Evolutionary conservation across 1,140 invertebrate species (phyloP).

Genomic region (Danaus melanippus): DNA sequence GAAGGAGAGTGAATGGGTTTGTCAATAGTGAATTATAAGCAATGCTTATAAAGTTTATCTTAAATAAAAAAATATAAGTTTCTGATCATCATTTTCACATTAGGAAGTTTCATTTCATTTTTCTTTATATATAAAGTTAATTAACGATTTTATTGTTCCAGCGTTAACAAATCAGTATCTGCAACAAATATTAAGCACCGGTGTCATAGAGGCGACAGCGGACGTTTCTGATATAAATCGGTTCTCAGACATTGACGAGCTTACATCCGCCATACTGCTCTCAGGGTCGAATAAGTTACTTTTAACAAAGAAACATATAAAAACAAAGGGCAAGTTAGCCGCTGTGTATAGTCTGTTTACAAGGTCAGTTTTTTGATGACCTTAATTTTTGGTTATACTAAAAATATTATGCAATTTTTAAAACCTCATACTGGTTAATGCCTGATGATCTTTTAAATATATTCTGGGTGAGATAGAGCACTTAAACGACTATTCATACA

Average conservation of each 20-base stretch:
- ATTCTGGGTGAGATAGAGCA: too few relatives aligned
- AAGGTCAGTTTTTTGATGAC: slow-evolving; percentile 45
- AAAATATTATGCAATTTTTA: too few relatives aligned
- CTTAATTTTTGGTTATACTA: slow-evolving; percentile 1
- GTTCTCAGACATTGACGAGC: slow-evolving; percentile 66
- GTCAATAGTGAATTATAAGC: too few relatives aligned
- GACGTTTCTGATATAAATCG: slow-evolving; percentile 44
- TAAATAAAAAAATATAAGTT: too few relatives aligned
- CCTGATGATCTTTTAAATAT: too few relatives aligned
- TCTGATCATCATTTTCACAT: too few relatives aligned
- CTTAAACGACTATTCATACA: too few relatives aligned
- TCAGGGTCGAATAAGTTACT: slow-evolving; percentile 70
- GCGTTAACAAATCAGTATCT: slow-evolving; percentile 60
- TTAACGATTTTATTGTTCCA: slow-evolving; percentile 32
- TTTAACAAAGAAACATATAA: slow-evolving; percentile 49
- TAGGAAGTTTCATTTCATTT: too few relatives aligned
- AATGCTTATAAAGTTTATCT: too few relatives aligned
- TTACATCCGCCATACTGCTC: slow-evolving; percentile 67
- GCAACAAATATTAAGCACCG: slow-evolving; percentile 52
- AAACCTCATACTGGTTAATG: too few relatives aligned
- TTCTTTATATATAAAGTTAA: too few relatives aligned
- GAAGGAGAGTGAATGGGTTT: too few relatives aligned
- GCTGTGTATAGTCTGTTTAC: slow-evolving; percentile 53
- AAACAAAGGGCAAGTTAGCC: slow-evolving; percentile 64
- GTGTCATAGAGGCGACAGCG: slow-evolving; percentile 38